Evolutionary conservation across 2,113 vertebrate species (phyloP).

Genomic region (Gopherus flavomarginatus): DNA sequence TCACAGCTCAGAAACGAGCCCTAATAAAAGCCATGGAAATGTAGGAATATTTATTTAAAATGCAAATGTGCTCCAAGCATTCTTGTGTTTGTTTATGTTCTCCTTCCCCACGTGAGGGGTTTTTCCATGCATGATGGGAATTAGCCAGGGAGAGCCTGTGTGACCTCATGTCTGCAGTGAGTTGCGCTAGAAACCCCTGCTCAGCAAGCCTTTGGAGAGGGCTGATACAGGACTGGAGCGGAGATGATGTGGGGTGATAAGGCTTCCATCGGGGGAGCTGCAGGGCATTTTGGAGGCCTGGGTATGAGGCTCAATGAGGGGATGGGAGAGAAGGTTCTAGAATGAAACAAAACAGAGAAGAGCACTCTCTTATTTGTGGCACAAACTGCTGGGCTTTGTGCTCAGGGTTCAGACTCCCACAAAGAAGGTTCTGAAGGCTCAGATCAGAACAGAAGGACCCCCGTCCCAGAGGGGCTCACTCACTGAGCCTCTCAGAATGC

Average conservation of each 20-base stretch:
- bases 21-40: neutral
- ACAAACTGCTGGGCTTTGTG: neutral
- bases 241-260: neutral
- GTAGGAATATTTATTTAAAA: constrained; percentile 49
- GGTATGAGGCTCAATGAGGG: neutral
- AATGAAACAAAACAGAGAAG: neutral
- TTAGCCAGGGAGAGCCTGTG: constrained; percentile 41
- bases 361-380: neutral
- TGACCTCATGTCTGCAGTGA: constrained; percentile 71
- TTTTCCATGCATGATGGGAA: constrained; percentile 67
- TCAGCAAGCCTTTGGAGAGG: neutral
- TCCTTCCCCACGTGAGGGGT: constrained; percentile 35
- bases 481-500: no score
- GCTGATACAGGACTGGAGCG: constrained; percentile 6
- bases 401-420: neutral
- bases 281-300: fast-evolving
- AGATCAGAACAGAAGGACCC: neutral
- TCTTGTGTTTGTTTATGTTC: constrained; percentile 67
- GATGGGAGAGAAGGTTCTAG: neutral
- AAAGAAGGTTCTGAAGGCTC: neutral
- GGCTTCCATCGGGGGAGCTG: neutral
- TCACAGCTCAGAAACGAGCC: constrained; percentile 38
- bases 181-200: constrained; percentile 36
- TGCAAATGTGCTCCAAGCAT: constrained; percentile 66
- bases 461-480: neutral